phyloP scores from a whole-genome alignment of 2,888 invertebrate genomes.

The Drosophila macrothrix region DNA sequence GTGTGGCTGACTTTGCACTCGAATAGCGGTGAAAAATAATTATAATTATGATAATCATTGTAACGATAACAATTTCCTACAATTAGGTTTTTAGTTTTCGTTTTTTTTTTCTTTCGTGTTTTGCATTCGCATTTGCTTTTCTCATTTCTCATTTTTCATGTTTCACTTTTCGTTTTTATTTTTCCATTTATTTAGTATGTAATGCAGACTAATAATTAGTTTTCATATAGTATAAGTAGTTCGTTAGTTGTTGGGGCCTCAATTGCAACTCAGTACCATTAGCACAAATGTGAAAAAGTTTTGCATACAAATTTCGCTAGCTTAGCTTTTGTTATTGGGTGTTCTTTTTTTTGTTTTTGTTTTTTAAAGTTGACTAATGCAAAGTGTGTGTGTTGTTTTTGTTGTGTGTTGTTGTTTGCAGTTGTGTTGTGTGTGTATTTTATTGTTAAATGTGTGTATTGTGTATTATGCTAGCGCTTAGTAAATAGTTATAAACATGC shows the following conservation, averaged over 20 bases:
- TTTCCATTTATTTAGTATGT: conserved; percentile 36
- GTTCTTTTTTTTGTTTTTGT: conserved; percentile 17
- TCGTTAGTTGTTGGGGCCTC: conserved; percentile 74
- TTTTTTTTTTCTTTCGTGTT: conserved; percentile 13
- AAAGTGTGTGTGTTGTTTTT: conserved; percentile 43
- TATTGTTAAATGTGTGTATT: conserved; percentile 46
- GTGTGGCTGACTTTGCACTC: conserved; percentile 50
- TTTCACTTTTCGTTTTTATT: not conserved
- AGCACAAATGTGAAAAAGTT: conserved; percentile 65
- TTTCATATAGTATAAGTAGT: conserved; percentile 65
- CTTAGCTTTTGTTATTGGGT: conserved; percentile 49
- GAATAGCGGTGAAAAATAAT: conserved; percentile 60
- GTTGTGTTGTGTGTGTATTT: conserved; percentile 29
- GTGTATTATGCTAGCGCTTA: conserved; percentile 68
- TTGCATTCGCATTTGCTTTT: conserved; percentile 16
- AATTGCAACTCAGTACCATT: conserved; percentile 72
- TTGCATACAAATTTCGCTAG: conserved; percentile 60
- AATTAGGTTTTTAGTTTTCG: conserved; percentile 65
- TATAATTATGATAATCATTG: conserved; percentile 58
- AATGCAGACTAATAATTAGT: conserved; percentile 67
- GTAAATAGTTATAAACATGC: conserved; percentile 77
- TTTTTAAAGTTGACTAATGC: conserved; percentile 42
- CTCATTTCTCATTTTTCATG: not conserved
- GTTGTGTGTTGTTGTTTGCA: conserved; percentile 36
- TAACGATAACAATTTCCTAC: conserved; percentile 70